Conservation (phyloP, 2,888 invertebrate species). For the Atrina japonica region DNA sequence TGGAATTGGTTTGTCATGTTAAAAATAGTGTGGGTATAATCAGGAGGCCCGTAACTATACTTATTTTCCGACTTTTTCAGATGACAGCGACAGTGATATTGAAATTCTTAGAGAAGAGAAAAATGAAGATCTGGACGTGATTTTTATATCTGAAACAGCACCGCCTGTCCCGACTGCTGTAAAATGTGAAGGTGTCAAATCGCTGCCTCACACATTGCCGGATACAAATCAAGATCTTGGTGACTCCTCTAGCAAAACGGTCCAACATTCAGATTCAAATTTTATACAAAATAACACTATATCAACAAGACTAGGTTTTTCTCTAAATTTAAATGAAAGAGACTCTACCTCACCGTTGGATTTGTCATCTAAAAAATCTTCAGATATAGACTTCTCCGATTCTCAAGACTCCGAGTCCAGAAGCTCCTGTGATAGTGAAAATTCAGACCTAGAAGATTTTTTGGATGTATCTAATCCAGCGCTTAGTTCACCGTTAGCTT, state of each 20-base stretch:
- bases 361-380: constrained; percentile 32
- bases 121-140: constrained; percentile 65
- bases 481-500: too few species aligned
- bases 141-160: constrained; percentile 62
- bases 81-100: constrained; percentile 69
- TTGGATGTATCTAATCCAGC: too few species aligned
- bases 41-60: too few species aligned
- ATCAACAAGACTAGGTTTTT: constrained; percentile 1
- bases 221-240: not conserved
- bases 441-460: too few species aligned
- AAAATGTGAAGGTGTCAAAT: not conserved
- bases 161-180: constrained; percentile 1
- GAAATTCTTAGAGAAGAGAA: constrained; percentile 68
- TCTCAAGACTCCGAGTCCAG: constrained; percentile 5
- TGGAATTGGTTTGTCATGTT: too few species aligned
- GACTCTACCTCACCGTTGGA: constrained; percentile 23
- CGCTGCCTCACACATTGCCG: not conserved
- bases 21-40: too few species aligned
- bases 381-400: not conserved
- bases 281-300: not conserved
- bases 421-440: constrained; percentile 1
- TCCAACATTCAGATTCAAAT: not conserved
- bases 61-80: too few species aligned
- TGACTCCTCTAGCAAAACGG: not conserved
- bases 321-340: not conserved